Percentiles rank a stretch among this genome's conserved stretches.
These are phyloP conservation scores for Vireo altiloquus DNA, from an alignment of 2,113 vertebrate genomes.

Conservation along the genomic window DNA sequence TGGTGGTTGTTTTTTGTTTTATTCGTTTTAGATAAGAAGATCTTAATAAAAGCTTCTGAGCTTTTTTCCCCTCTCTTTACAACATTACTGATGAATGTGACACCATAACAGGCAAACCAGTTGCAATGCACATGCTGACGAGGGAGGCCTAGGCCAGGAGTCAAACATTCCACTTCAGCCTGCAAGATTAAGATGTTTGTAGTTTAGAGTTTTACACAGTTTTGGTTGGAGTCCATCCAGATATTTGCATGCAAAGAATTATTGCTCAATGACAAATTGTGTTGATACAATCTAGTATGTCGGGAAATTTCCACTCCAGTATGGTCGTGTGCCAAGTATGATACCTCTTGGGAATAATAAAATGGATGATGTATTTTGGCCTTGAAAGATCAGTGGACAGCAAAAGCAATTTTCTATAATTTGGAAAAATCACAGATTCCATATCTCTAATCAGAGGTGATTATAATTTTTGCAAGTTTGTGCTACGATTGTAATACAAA, in stretches of 20 bases:
- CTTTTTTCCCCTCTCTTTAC: background rate
- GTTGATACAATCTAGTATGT: background rate
- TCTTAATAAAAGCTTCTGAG: background rate
- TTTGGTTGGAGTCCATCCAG: slow-evolving; percentile 36
- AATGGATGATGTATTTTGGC: background rate
- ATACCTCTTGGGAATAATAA: background rate
- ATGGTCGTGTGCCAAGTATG: background rate
- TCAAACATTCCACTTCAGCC: slow-evolving; percentile 23
- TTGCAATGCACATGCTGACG: background rate
- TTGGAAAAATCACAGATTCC: background rate
- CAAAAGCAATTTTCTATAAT: background rate
- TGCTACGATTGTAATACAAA: background rate
- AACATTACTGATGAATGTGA: background rate
- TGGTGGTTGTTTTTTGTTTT: background rate
- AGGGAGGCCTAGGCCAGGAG: background rate
- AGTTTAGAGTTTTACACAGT: background rate
- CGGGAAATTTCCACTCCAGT: slow-evolving; percentile 10
- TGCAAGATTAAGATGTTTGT: background rate
- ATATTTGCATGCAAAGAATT: slow-evolving; percentile 31
- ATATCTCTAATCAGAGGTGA: fast-evolving
- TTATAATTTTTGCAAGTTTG: background rate
- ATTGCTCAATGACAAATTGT: slow-evolving; percentile 48
- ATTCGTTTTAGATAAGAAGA: background rate
- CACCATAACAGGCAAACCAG: background rate
- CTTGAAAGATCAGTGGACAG: background rate